Evolutionary conservation across 2,113 vertebrate genomes (phyloP).

Genomic region (Bettongia penicillata): DNA sequence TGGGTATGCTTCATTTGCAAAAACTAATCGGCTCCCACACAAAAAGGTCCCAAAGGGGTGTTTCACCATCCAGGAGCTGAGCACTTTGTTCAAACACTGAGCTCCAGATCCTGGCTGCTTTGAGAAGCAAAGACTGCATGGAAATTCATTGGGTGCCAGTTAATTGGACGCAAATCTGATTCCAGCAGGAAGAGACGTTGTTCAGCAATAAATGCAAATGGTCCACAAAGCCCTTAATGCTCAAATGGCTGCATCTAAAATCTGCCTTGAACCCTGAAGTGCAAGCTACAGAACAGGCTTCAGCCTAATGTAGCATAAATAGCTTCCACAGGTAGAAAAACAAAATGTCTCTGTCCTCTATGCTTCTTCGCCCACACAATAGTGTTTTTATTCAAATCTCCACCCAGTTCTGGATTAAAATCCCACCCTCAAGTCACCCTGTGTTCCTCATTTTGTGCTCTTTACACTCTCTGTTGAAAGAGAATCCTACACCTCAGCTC

Average conservation of each 20-base stretch:
- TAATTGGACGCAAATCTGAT: accelerated
- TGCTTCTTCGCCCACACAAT: not conserved
- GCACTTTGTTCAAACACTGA: not conserved
- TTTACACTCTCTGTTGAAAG: not conserved
- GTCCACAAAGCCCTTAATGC: not conserved
- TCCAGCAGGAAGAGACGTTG: not conserved
- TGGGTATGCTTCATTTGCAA: not conserved
- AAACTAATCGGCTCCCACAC: not conserved
- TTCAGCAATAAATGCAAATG: not conserved
- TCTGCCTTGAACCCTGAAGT: not conserved
- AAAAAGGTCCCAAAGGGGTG: not conserved
- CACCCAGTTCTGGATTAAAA: not conserved
- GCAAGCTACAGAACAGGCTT: not conserved
- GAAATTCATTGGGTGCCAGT: not conserved
- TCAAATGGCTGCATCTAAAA: not conserved
- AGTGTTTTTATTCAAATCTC: not conserved
- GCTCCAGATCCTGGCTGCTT: not conserved
- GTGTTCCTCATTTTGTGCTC: not conserved
- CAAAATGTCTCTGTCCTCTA: not conserved
- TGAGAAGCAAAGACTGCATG: not conserved
- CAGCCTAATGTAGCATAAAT: not conserved
- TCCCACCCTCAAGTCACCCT: not conserved
- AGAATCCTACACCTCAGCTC: not conserved
- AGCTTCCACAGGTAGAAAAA: not conserved
- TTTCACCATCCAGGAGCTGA: not conserved